A percentile compares a stretch with the other conserved stretches of the same genome.
Evolutionary conservation across 2,888 invertebrate species (phyloP).

Genomic region (Athalia rosae): DNA sequence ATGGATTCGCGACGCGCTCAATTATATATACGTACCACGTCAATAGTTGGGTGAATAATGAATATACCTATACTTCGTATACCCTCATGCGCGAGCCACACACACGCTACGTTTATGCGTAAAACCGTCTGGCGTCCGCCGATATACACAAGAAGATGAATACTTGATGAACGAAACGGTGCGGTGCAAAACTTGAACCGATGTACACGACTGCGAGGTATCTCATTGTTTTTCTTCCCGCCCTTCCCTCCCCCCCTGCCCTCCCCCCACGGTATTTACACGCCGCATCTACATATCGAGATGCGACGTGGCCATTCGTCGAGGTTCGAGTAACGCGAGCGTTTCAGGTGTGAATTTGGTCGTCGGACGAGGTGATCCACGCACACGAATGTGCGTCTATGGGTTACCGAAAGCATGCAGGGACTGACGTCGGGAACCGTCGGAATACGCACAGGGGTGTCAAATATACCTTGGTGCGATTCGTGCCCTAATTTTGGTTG

Average conservation of each 20-base stretch:
- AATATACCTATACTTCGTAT: no score
- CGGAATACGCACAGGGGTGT: background rate
- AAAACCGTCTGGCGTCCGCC: background rate
- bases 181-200: conserved; percentile 34
- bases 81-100: background rate
- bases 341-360: no score
- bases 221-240: background rate
- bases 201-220: conserved; percentile 2
- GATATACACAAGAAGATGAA: background rate
- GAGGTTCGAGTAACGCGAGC: no score
- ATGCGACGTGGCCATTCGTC: no score
- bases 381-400: background rate
- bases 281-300: no score
- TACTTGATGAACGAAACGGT: conserved; percentile 9
- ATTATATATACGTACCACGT: no score
- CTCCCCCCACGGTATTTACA: background rate
- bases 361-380: background rate
- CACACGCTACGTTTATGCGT: background rate
- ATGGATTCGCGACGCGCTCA: no score
- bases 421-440: background rate
- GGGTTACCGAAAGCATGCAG: background rate
- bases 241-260: background rate
- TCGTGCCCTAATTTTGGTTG: conserved; percentile 31
- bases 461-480: background rate
- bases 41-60: no score